phyloP scores from a whole-genome alignment of 2,113 vertebrate genomes.

The Peromyscus leucopus region DNA sequence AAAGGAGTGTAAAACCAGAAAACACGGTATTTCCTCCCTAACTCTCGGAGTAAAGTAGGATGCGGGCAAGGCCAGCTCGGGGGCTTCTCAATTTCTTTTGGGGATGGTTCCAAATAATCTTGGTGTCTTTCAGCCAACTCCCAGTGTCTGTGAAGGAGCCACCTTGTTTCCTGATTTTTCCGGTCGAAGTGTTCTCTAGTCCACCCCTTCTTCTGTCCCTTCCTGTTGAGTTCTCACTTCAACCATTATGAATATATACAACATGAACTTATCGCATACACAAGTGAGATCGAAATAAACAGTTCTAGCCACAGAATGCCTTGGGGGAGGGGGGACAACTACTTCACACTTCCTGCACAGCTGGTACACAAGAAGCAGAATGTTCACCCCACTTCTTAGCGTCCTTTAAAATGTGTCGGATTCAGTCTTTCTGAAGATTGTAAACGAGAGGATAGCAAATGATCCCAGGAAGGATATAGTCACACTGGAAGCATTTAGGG shows the following conservation, averaged over 20 bases:
- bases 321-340: slow-evolving; percentile 77
- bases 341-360: slow-evolving; percentile 73
- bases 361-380: slow-evolving; percentile 77
- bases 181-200: slow-evolving; percentile 57
- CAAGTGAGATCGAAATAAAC: slow-evolving; percentile 74
- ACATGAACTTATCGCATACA: slow-evolving; percentile 68
- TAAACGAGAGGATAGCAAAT: slow-evolving; percentile 63
- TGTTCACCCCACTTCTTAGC: slow-evolving; percentile 80
- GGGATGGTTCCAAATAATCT: slow-evolving; percentile 65
- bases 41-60: background rate
- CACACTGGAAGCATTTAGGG: slow-evolving; percentile 44
- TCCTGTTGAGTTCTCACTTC: slow-evolving; percentile 70
- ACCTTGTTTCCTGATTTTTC: slow-evolving; percentile 56
- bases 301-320: slow-evolving; percentile 65
- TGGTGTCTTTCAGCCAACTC: slow-evolving; percentile 60
- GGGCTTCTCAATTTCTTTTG: slow-evolving; percentile 55
- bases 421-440: slow-evolving; percentile 68
- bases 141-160: slow-evolving; percentile 58
- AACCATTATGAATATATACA: slow-evolving; percentile 70
- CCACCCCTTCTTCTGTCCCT: background rate
- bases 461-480: background rate
- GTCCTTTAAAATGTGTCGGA: slow-evolving; percentile 67
- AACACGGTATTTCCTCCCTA: slow-evolving; percentile 61
- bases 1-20: background rate
- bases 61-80: slow-evolving; percentile 16